Percentiles rank a stretch among this genome's conserved stretches.
Evolutionary conservation across 2,797 vertebrate genomes (phyloP).

Genomic region (Myotis myotis): DNA sequence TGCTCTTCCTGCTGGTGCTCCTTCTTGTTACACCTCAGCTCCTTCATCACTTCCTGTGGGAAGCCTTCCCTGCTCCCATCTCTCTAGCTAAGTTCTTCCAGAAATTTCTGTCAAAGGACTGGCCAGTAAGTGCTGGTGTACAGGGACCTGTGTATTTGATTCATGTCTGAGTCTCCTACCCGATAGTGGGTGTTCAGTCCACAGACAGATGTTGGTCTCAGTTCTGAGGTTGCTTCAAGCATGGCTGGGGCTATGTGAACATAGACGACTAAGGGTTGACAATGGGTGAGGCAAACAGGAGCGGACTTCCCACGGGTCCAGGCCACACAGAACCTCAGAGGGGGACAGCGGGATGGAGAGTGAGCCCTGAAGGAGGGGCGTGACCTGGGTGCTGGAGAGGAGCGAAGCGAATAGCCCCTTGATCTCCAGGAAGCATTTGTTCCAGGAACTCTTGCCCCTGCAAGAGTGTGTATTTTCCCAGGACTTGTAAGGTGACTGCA

Average conservation of each 20-base stretch:
- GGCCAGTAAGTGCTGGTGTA: not conserved
- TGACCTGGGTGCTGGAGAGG: not conserved
- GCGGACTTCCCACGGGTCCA: not conserved
- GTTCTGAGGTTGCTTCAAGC: not conserved
- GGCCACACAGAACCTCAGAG: not conserved
- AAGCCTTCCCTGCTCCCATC: not conserved
- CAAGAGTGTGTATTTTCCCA: constrained; percentile 43
- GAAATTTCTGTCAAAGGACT: not conserved
- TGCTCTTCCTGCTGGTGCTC: not conserved
- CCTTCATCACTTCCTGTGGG: not conserved
- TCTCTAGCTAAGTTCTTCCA: not conserved
- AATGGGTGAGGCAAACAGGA: not conserved
- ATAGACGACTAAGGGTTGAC: not conserved
- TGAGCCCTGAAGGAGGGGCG: not conserved
- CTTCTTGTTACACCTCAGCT: not conserved
- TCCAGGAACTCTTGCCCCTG: not conserved
- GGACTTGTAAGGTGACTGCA: constrained; percentile 33
- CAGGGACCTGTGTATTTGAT: not conserved
- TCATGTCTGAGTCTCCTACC: not conserved
- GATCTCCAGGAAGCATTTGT: constrained; percentile 19
- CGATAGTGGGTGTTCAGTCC: not conserved
- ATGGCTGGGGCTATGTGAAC: not conserved
- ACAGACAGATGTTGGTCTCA: not conserved
- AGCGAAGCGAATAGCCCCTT: not conserved
- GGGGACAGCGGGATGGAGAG: not conserved